These are phyloP conservation scores for Hippocampus guttulatus DNA, from an alignment of 2,113 vertebrate genomes.

Conservation along the genomic window DNA sequence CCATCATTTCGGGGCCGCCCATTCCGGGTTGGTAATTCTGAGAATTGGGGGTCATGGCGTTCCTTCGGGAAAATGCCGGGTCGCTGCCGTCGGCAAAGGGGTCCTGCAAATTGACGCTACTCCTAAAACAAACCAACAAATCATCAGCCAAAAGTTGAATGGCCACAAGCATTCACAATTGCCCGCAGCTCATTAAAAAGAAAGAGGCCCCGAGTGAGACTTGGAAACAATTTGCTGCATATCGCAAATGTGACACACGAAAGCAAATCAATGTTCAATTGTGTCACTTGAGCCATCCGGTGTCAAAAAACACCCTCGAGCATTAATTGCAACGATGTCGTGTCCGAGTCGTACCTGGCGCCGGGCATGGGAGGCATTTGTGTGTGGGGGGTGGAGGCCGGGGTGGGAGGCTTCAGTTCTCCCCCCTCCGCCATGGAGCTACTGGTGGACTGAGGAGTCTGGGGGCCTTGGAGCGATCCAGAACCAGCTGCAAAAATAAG, in stretches of 20 bases:
- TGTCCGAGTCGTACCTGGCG: constrained; percentile 77
- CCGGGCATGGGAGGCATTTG: constrained; percentile 93
- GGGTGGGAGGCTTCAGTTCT: constrained; percentile 97
- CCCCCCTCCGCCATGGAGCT: constrained; percentile 98
- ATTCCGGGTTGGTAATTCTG: constrained; percentile 90
- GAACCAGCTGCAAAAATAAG: constrained; percentile 82
- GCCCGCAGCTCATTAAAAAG: too few relatives aligned
- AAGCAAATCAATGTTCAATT: not conserved
- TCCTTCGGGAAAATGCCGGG: constrained; percentile 88
- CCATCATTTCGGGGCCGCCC: constrained; percentile 90
- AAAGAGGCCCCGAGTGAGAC: too few relatives aligned
- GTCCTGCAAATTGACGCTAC: constrained; percentile 93
- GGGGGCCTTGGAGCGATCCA: constrained; percentile 96
- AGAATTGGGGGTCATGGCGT: constrained; percentile 94
- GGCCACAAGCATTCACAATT: too few relatives aligned
- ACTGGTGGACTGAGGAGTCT: constrained; percentile 97
- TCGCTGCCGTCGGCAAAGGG: constrained; percentile 92
- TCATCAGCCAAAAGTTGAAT: too few relatives aligned
- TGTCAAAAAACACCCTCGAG: too few relatives aligned
- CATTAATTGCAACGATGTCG: not conserved
- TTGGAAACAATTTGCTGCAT: too few relatives aligned
- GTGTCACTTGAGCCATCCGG: not conserved
- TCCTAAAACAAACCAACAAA: constrained; percentile 67
- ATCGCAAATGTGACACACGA: too few relatives aligned
- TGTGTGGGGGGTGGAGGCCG: constrained; percentile 92